Base-by-base conservation (phyloP, 1,140 invertebrate genomes). In the Drosophila pachea region DNA sequence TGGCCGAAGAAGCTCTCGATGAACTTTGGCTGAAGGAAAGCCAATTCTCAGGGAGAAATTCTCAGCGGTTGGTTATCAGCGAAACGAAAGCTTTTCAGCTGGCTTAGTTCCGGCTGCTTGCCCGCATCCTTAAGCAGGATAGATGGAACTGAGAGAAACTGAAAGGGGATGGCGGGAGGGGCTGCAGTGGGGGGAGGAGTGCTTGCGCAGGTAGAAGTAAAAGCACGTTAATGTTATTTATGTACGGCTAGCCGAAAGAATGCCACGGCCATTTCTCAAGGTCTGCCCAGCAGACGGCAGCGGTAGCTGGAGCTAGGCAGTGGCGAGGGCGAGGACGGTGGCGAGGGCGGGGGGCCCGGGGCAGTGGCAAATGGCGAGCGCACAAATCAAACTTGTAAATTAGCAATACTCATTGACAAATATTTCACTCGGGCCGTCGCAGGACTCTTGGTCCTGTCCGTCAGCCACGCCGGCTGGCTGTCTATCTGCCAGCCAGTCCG, bases 341-440 rank as follows among this genome's bases (percentile, higher is more conserved):
- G 12, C 31, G 11, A 11, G 9, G 29, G 22, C 55, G 60, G 63
- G 66, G 16, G 50, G 65, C 42, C n/a, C n/a, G n/a, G n/a, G 64
- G 43, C 22, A 40, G 33, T 40, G 56, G 61, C 22, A 31, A 33
- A 43, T 7, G 42, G 47, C 22, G 32, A 49, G 53, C 36, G 75
- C 65, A 76, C 82, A 86, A 87, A 87, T 87, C 84, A 87, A 84
- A 87, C 84, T 87, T 87, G 84, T 81, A 87, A 87, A 87, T 87
- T 87, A 87, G 84, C 84, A 87, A 77, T 79, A 84, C 84, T 87
- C 84, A 87, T 87, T 87, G 77, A 87, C 79, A 81, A 84, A 87
- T 87, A 84, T 87, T 87, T 87, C 84, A 87, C 77, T 67, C 61
- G 55, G n/a, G 38, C 14, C 14, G 47, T n/a, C 56, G 47, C 70